Conservation (phyloP, 2,113 vertebrate genomes). For the Pelvicachromis taeniatus region DNA sequence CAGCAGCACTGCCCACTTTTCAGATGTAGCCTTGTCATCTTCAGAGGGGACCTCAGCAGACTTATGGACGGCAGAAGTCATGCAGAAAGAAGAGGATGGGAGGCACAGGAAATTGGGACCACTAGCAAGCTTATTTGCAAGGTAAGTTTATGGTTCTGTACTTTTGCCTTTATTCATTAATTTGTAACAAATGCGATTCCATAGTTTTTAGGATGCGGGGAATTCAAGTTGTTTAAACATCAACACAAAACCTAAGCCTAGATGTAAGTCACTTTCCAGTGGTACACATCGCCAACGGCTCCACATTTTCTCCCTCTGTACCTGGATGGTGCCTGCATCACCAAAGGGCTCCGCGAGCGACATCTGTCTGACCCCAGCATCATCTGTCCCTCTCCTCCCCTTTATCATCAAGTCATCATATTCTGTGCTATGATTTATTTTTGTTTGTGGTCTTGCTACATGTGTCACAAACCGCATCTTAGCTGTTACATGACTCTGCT, state of each 20-base stretch:
- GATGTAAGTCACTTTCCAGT: neutral
- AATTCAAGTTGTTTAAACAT: neutral
- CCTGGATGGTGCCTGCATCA: neutral
- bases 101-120: constrained; percentile 76
- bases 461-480: neutral
- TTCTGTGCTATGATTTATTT: neutral
- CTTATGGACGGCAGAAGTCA: neutral
- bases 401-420: neutral
- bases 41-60: constrained; percentile 50
- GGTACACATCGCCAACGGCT: neutral
- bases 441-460: neutral
- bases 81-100: constrained; percentile 61
- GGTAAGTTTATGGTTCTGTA: constrained; percentile 59
- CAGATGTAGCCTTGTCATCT: constrained; percentile 75
- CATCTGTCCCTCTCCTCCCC: neutral
- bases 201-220: neutral
- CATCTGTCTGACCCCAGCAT: neutral
- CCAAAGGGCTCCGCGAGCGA: neutral
- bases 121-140: constrained; percentile 81
- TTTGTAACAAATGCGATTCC: neutral
- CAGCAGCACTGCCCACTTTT: constrained; percentile 63
- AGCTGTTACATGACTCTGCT: neutral
- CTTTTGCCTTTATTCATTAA: neutral
- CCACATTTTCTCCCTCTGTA: neutral
- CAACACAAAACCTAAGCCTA: neutral